Base-by-base conservation (phyloP, 2,113 vertebrate species). In the Salminus brasiliensis region DNA sequence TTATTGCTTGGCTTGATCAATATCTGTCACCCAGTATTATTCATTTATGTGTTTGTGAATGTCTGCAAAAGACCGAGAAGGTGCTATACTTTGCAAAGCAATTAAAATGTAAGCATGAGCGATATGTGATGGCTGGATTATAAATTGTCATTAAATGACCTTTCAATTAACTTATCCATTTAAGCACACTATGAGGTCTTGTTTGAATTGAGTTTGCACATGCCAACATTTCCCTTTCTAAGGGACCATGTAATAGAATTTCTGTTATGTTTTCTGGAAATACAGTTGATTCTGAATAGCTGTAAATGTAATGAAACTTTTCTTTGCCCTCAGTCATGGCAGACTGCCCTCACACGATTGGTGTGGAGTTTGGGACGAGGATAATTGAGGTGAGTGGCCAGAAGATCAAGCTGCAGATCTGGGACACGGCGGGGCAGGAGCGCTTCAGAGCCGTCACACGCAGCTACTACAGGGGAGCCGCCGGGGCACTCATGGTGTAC, bases 371-470 rank as follows among this genome's bases (percentile, higher is more conserved):
- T 85, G 97, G 97, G 80, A 98, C 97, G 21, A 93, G 97, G 91
- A 99, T 99, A 93, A 99, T 99, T 88, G 97, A 99, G 94, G 97
- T 99, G 87, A 95, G 97, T 60, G 94, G 97, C 79, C 97, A 99
- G 93, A 99, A 99, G 94, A 97, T 99, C 87, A 99, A 99, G 93
- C 94, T 99, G 90, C 97, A 99, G 93, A 99, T 99, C 74, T 99
- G 97, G 97, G 97, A 99, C 91, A 99, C 97, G 21, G 97, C 97
- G 8, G 97, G 97, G 74, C 97, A 99, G 92, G 97, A 99, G 88
- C 91, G 97, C 36, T 99, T 99, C 92, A 91, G 97, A 84, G 97
- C 97, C 79, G 97, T 99, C 85, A 99, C 97, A 74, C 93, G 97
- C 85, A 98, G 96, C 89, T 99, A 99, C 90, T 99, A 99, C 93